A percentile compares a stretch with the other conserved stretches of the same genome.
These are phyloP conservation scores for Abrostola tripartita DNA, from an alignment of 2,888 invertebrate genomes.

Conservation along the genomic window DNA sequence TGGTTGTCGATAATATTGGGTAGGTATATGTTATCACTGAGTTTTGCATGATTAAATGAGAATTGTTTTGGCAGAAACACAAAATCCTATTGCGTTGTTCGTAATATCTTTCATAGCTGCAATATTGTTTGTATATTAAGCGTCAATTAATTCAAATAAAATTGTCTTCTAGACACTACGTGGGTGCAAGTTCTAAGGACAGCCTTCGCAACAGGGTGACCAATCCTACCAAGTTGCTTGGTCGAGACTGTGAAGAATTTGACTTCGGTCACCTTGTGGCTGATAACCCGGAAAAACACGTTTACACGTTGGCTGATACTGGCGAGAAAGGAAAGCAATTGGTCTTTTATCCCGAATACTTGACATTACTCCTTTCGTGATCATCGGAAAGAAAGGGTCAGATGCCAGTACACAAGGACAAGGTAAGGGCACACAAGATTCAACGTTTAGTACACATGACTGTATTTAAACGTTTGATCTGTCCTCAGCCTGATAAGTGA, in stretches of 20 bases:
- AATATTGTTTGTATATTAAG: no score
- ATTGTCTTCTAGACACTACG: slow-evolving; percentile 47
- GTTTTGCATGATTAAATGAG: not conserved
- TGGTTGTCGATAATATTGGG: slow-evolving; percentile 72
- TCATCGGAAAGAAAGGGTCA: slow-evolving; percentile 81
- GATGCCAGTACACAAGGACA: slow-evolving; percentile 16
- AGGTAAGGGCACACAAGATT: no score
- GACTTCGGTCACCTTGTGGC: slow-evolving; percentile 63
- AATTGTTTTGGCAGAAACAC: no score
- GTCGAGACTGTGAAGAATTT: slow-evolving; percentile 83
- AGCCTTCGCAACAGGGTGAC: slow-evolving; percentile 82
- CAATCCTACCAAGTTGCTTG: slow-evolving; percentile 56
- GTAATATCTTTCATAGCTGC: no score
- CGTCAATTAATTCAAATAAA: no score
- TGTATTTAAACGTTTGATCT: not conserved
- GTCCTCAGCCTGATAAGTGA: not conserved
- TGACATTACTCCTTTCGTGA: slow-evolving; percentile 92
- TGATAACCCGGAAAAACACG: slow-evolving; percentile 90
- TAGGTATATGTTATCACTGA: slow-evolving; percentile 39
- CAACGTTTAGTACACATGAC: no score
- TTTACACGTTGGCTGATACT: slow-evolving; percentile 83
- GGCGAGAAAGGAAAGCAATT: slow-evolving; percentile 71
- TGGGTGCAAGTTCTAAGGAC: slow-evolving; percentile 74
- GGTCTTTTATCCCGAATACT: slow-evolving; percentile 92
- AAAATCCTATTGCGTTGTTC: no score